A percentile compares a stretch with the other conserved stretches of the same genome.
Conservation (phyloP, 2,888 invertebrate species). For the Scrobipalpa costella region DNA sequence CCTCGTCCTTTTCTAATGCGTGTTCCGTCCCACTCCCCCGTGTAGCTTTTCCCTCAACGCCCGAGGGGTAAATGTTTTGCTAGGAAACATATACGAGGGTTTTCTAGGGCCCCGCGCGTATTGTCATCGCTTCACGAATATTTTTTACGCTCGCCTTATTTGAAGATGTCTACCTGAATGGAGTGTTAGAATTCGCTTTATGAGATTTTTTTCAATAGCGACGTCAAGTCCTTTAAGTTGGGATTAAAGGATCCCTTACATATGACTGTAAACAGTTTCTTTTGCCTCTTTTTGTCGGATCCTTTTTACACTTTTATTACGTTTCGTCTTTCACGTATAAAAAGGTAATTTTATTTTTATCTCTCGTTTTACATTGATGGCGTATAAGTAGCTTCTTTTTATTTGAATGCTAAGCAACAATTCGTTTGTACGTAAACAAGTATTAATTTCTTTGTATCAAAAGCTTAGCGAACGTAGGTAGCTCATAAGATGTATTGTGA, state of each 20-base stretch:
- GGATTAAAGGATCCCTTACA: slow-evolving; percentile 65
- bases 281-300: slow-evolving; percentile 33
- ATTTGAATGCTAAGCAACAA: background rate
- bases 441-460: background rate
- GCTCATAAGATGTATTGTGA: no score
- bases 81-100: slow-evolving; percentile 80
- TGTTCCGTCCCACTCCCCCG: slow-evolving; percentile 51
- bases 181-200: slow-evolving; percentile 77
- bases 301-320: slow-evolving; percentile 50
- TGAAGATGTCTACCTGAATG: slow-evolving; percentile 76
- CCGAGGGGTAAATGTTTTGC: slow-evolving; percentile 81
- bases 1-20: slow-evolving; percentile 46
- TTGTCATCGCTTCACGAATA: slow-evolving; percentile 71
- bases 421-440: background rate
- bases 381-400: slow-evolving; percentile 16
- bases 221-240: slow-evolving; percentile 54
- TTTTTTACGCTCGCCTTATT: slow-evolving; percentile 77
- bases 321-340: slow-evolving; percentile 24
- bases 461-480: background rate
- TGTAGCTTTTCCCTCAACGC: slow-evolving; percentile 77
- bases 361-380: slow-evolving; percentile 26
- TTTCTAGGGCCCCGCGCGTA: slow-evolving; percentile 70
- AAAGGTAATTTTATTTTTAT: slow-evolving; percentile 26
- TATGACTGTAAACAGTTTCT: slow-evolving; percentile 60
- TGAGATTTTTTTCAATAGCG: slow-evolving; percentile 71